Evolutionary conservation across 2,888 invertebrate species (phyloP).

Genomic region (Oasisia sp.): DNA sequence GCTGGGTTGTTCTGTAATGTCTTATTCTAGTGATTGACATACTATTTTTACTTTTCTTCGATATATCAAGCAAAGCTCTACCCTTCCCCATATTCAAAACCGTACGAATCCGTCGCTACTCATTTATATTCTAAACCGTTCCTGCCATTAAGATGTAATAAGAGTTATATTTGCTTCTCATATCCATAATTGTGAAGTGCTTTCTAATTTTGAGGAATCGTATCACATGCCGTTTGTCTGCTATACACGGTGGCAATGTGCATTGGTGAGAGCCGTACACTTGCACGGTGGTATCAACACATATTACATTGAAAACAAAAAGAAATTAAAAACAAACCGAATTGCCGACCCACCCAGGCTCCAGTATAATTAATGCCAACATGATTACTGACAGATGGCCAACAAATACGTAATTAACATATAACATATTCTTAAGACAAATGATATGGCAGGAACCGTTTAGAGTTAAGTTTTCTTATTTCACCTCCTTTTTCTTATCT

Average conservation of each 20-base stretch:
- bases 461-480: not conserved
- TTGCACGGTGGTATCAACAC: not conserved
- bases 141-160: not conserved
- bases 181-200: not conserved
- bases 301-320: too few relatives aligned
- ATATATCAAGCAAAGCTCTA: not conserved
- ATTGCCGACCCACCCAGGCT: too few relatives aligned
- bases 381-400: not conserved
- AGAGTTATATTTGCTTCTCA: not conserved
- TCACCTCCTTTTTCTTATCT: not conserved
- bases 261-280: not conserved
- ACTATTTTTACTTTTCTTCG: not conserved
- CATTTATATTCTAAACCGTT: not conserved
- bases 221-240: not conserved
- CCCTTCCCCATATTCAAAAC: not conserved
- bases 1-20: not conserved
- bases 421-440: not conserved
- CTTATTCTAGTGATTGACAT: too few relatives aligned
- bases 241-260: not conserved
- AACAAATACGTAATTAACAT: not conserved
- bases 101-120: not conserved
- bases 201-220: not conserved
- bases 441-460: not conserved
- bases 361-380: too few relatives aligned
- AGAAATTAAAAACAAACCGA: not conserved